Base-by-base conservation (phyloP, 2,797 vertebrate species). In the Manis pentadactyla region DNA sequence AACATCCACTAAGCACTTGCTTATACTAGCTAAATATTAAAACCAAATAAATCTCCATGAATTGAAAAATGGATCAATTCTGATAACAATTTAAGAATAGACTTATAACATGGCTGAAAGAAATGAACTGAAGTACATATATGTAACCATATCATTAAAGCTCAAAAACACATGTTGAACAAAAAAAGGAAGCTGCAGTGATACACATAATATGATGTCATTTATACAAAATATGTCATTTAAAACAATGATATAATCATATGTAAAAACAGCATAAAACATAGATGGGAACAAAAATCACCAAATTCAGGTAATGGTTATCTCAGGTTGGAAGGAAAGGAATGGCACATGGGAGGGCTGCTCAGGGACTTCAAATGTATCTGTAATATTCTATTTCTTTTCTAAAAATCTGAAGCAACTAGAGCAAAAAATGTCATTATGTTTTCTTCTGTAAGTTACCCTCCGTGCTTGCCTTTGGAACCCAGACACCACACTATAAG, bases 1-100 rank as follows among this genome's bases (percentile, higher is more conserved):
- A 90, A 94, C 55, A 96, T n/a, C 88, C 78, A 95, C n/a, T 61
- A 82, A 86, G 29, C 61, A 93, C n/a, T 46, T 87, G 31, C 64
- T 59, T 91, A 6, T 66, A 91, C 18, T 92, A 91, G 27, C 25
- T 92, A 71, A 81, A 90, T 91, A 81, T 14, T 61, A 7, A 94
- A 96, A 88, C 15, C 73, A 90, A 92, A 11, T 68, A 92, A 91
- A 94, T 57, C 94, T 49, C 3, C 83, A 89, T 51, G 34, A 85
- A 71, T 5, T 51, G 21, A 92, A 90, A 93, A 95, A 61, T 73
- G 2, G 37, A 57, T 83, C 89, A 77, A 68, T 89, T 93, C 49
- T 69, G 29, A 18, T 86, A 71, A 13, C 53, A 77, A 23, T n/a
- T 11, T 92, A 89, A 92, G 71, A 92, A 95, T 21, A 92, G 21